Evolutionary conservation across 2,113 vertebrate genomes (phyloP).

Genomic region (Garra rufa): DNA sequence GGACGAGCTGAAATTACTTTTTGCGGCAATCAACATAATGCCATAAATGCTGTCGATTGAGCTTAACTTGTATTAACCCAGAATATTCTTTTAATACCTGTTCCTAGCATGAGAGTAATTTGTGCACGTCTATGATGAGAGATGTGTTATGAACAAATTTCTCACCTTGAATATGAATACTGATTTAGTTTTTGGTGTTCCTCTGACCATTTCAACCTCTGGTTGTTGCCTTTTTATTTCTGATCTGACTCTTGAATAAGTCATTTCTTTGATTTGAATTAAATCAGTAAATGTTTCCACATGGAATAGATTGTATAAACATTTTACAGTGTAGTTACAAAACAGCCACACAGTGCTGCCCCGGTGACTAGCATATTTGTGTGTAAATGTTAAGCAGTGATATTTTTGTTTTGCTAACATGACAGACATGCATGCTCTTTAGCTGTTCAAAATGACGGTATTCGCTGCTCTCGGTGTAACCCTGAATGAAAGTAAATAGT

Average conservation of each 20-base stretch:
- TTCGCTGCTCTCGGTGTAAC: conserved; percentile 56
- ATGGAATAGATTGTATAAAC: neutral
- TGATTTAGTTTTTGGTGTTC: neutral
- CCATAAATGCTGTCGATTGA: neutral
- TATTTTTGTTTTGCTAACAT: conserved; percentile 45
- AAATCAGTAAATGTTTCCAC: neutral
- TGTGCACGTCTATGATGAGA: neutral
- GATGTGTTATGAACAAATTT: neutral
- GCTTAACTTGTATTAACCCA: neutral
- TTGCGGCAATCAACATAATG: neutral
- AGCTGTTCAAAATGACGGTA: conserved; percentile 40
- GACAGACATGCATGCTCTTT: conserved; percentile 52
- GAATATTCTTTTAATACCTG: conserved; percentile 1
- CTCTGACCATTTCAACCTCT: neutral
- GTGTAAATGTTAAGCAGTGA: conserved; percentile 49
- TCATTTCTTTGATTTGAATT: neutral
- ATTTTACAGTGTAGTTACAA: neutral
- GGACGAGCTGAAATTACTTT: neutral
- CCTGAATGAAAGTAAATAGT: conserved; percentile 64
- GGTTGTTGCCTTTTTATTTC: neutral
- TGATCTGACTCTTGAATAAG: neutral
- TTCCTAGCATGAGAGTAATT: neutral
- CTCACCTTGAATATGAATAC: neutral
- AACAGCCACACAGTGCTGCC: neutral
- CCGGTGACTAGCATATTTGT: conserved; percentile 36